Evolutionary conservation across 1,140 invertebrate genomes (phyloP).

Genomic region (Colletes latitarsis): DNA sequence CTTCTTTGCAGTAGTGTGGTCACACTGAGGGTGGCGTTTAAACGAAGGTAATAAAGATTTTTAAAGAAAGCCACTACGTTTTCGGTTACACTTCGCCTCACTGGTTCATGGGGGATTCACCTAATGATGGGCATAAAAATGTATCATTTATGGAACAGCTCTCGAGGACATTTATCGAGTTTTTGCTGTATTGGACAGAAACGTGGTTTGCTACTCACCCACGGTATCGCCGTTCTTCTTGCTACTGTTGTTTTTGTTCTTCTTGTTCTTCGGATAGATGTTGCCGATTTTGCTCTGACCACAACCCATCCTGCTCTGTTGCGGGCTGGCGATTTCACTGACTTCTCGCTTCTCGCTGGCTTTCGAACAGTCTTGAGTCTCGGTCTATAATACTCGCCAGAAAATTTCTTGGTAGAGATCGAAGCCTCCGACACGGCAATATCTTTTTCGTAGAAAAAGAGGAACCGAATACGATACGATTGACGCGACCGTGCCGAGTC

Average conservation of each 20-base stretch:
- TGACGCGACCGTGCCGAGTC: no score
- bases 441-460: background rate
- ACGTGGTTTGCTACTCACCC: conserved; percentile 66
- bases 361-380: background rate
- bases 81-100: no score
- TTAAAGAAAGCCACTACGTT: no score
- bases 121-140: no score
- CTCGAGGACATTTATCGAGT: no score
- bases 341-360: conserved; percentile 31
- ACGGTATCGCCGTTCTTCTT: conserved; percentile 80
- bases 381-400: background rate
- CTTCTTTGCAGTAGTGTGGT: no score
- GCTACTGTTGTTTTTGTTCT: conserved; percentile 79
- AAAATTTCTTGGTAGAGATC: background rate
- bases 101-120: no score
- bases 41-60: no score
- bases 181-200: no score
- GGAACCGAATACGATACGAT: background rate
- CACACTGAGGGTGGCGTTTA: no score
- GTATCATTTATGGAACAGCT: no score
- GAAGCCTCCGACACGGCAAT: no score
- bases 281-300: conserved; percentile 83
- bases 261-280: conserved; percentile 82
- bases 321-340: conserved; percentile 26
- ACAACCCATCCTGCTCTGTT: conserved; percentile 81